Conservation (phyloP, 1,140 invertebrate genomes). For the Hylaeus anthracinus region DNA sequence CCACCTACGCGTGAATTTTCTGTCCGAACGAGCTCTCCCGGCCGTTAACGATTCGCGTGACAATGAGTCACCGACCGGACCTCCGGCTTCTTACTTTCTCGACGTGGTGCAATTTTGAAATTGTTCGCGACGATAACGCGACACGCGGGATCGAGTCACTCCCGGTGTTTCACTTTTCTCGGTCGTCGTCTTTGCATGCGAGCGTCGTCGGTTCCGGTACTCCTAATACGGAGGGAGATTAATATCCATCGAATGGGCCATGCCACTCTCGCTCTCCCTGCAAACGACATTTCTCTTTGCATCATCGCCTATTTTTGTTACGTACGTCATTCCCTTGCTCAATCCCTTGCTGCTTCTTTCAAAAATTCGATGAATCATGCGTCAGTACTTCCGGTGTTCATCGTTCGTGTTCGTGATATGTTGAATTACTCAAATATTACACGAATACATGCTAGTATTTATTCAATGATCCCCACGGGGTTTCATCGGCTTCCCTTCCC, state of each 20-base stretch:
- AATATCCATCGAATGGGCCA: conserved; percentile 37
- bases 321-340: not conserved
- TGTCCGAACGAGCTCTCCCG: conserved; percentile 16
- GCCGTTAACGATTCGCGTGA: conserved; percentile 51
- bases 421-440: no score
- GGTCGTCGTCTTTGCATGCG: conserved; percentile 37
- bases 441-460: no score
- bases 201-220: conserved; percentile 36
- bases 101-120: conserved; percentile 22
- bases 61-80: conserved; percentile 60
- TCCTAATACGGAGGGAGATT: conserved; percentile 39
- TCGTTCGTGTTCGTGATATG: no score
- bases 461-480: no score
- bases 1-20: conserved; percentile 70
- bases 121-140: not conserved
- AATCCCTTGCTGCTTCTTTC: not conserved
- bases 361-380: no score
- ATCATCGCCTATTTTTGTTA: conserved; percentile 9
- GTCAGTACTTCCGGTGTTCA: no score
- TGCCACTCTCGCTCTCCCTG: conserved; percentile 29
- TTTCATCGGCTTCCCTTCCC: no score
- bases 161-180: conserved; percentile 61
- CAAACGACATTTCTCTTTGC: conserved; percentile 1
- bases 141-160: not conserved
- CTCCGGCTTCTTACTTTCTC: conserved; percentile 36